Evolutionary conservation across 2,888 invertebrate species (phyloP).

Genomic region (Hirtodrosophila histrioides): DNA sequence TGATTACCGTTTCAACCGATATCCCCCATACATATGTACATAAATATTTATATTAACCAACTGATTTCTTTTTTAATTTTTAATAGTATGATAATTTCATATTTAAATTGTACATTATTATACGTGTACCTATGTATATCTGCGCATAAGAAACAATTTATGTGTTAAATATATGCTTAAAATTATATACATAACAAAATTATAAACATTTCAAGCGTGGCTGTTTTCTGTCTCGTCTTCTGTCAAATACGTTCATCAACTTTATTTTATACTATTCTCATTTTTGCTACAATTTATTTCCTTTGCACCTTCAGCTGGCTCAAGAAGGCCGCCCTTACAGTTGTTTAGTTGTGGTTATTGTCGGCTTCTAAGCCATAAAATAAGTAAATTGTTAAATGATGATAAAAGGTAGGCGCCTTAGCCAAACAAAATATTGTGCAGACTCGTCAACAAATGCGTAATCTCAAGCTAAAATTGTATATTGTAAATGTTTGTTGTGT

Average conservation of each 20-base stretch:
- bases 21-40: too few species aligned
- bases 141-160: slow-evolving; percentile 69
- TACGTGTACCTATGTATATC: slow-evolving; percentile 68
- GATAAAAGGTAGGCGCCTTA: slow-evolving; percentile 35
- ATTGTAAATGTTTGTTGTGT: slow-evolving; percentile 34
- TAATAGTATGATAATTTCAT: slow-evolving; percentile 68
- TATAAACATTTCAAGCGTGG: slow-evolving; percentile 75
- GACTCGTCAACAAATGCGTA: slow-evolving; percentile 57
- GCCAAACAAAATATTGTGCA: slow-evolving; percentile 41
- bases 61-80: slow-evolving; percentile 44
- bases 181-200: slow-evolving; percentile 80
- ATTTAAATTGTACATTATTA: slow-evolving; percentile 74
- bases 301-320: slow-evolving; percentile 32
- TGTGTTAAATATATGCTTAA: slow-evolving; percentile 70
- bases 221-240: slow-evolving; percentile 48
- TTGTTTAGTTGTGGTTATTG: slow-evolving; percentile 11
- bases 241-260: slow-evolving; percentile 64
- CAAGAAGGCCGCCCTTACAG: slow-evolving; percentile 1
- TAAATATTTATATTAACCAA: too few species aligned
- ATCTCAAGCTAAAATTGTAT: slow-evolving; percentile 60
- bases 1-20: too few species aligned
- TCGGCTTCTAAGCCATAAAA: slow-evolving; percentile 27
- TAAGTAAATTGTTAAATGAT: slow-evolving; percentile 31
- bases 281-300: slow-evolving; percentile 65
- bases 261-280: slow-evolving; percentile 51